Percentiles rank a stretch among this genome's conserved stretches.
Conservation (phyloP, 1,140 invertebrate species). For the Calosoma granatense region DNA sequence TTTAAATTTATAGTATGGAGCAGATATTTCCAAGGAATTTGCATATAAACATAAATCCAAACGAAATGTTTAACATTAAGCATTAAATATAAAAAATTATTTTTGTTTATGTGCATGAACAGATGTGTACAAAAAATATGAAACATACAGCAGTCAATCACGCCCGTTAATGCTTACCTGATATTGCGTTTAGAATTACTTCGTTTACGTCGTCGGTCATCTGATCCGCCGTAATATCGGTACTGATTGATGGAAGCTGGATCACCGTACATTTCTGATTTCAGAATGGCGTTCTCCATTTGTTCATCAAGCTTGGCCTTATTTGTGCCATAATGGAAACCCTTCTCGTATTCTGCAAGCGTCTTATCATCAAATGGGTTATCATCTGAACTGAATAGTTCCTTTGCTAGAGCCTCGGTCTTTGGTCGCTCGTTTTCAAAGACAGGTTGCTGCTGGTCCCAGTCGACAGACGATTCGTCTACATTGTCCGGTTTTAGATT, state of each 20-base stretch:
- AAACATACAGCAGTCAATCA: too few species aligned
- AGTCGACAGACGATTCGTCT: constrained; percentile 12
- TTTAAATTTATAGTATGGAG: too few species aligned
- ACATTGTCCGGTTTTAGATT: constrained; percentile 19
- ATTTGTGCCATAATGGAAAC: constrained; percentile 27
- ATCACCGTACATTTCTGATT: constrained; percentile 32
- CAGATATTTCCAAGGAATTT: too few species aligned
- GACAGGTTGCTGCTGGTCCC: constrained; percentile 10
- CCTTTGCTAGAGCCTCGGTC: constrained; percentile 16
- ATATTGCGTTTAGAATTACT: constrained; percentile 12
- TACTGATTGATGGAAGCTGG: constrained; percentile 28
- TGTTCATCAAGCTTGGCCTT: constrained; percentile 31
- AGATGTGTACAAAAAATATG: too few species aligned
- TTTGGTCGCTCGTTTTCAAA: constrained; percentile 20
- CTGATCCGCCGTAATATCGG: constrained; percentile 22
- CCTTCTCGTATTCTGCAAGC: constrained; percentile 31
- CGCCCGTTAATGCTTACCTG: constrained; percentile 1
- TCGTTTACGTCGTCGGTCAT: constrained; percentile 18
- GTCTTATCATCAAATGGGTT: constrained; percentile 27
- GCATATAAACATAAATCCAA: too few species aligned
- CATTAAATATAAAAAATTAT: too few species aligned
- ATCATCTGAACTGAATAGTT: constrained; percentile 16
- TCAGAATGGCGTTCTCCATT: constrained; percentile 33
- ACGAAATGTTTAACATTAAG: too few species aligned
- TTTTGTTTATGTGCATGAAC: too few species aligned